Conservation (phyloP, 2,888 invertebrate genomes). For the Craniophora ligustri region DNA sequence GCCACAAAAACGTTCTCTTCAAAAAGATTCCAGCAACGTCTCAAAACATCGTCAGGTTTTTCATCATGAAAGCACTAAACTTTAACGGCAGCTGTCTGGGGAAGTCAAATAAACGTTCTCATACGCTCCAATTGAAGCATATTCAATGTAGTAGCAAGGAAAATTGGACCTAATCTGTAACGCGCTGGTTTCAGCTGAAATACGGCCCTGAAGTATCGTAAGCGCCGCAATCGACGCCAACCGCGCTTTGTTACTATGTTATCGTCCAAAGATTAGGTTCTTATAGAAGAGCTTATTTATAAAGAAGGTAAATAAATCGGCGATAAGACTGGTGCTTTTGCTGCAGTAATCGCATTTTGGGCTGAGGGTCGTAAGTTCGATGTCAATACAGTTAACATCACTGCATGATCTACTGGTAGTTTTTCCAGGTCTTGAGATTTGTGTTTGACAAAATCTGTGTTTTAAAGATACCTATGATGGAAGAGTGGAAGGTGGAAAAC, state of each 20-base stretch:
- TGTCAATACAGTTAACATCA: no score
- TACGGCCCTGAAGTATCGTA: conserved; percentile 75
- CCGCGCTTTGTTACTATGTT: conserved; percentile 64
- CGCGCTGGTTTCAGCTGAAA: conserved; percentile 75
- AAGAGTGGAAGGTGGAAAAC: no score
- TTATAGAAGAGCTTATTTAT: conserved; percentile 10
- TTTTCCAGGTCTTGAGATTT: no score
- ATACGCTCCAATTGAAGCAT: conserved; percentile 57
- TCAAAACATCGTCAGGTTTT: not conserved
- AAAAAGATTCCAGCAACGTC: not conserved
- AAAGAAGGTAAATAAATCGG: no score
- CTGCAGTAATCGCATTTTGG: no score
- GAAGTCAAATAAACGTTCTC: conserved; percentile 22
- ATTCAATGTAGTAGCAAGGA: conserved; percentile 71
- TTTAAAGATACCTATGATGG: no score
- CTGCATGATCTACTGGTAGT: no score
- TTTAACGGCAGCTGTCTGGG: not conserved
- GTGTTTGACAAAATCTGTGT: no score
- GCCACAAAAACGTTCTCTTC: not conserved
- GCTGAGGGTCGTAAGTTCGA: no score
- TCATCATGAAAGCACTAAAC: not conserved
- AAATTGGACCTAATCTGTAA: conserved; percentile 82
- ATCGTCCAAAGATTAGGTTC: conserved; percentile 61
- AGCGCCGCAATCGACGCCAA: conserved; percentile 72
- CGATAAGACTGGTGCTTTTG: no score